These are phyloP conservation scores for Varecia variegata DNA, from an alignment of 2,797 vertebrate genomes.

Conservation along the genomic window DNA sequence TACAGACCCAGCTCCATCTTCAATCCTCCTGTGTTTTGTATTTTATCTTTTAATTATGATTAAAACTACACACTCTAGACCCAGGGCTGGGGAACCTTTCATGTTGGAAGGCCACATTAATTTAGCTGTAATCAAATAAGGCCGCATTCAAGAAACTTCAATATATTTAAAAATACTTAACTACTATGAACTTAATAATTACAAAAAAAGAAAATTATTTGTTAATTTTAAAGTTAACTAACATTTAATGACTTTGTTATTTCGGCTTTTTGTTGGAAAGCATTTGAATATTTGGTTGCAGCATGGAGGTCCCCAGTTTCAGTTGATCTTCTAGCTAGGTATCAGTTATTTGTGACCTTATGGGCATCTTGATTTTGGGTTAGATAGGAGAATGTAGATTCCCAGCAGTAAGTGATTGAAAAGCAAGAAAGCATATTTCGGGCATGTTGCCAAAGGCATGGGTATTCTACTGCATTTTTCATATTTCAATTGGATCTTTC, in stretches of 20 bases:
- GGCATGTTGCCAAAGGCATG: not conserved
- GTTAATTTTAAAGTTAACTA: not conserved
- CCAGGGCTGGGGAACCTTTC: not conserved
- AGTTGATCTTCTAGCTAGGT: not conserved
- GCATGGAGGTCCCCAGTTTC: not conserved
- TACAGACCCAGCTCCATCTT: conserved; percentile 52
- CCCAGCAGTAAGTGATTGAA: not conserved
- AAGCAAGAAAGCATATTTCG: not conserved
- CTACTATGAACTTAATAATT: not conserved
- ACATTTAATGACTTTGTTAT: not conserved
- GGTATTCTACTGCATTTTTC: not conserved
- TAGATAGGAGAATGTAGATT: not conserved
- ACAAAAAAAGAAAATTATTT: not conserved
- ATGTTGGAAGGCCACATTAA: not conserved
- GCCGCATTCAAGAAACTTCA: not conserved
- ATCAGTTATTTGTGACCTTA: not conserved
- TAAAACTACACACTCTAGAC: conserved; percentile 43
- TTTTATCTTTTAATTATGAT: conserved; percentile 52
- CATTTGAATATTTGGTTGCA: not conserved
- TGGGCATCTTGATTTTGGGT: not conserved
- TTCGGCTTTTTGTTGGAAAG: not conserved
- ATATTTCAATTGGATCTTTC: not conserved
- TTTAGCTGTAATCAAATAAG: not conserved
- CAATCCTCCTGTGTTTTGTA: conserved; percentile 15
- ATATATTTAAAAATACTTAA: not conserved